Evolutionary conservation across 2,113 vertebrate species (phyloP).

Genomic region (Perca schrenkii): DNA sequence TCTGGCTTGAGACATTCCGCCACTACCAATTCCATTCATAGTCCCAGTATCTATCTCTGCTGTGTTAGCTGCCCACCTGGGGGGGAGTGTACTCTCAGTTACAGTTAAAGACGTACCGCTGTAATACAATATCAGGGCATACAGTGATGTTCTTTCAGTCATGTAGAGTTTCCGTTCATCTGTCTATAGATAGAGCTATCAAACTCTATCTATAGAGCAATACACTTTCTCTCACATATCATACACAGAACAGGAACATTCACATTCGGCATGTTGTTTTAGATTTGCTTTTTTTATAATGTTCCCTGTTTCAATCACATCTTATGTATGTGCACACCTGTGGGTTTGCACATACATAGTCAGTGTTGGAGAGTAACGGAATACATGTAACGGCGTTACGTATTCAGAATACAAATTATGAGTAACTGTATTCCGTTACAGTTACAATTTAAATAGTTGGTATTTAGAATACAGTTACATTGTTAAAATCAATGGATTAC

Average conservation of each 20-base stretch:
- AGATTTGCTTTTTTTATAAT: background rate
- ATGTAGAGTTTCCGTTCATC: background rate
- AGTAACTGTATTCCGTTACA: too few species aligned
- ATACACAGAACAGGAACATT: background rate
- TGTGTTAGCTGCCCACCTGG: background rate
- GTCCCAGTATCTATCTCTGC: background rate
- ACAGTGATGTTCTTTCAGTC: background rate
- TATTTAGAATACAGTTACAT: too few species aligned
- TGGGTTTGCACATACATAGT: background rate
- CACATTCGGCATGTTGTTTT: background rate
- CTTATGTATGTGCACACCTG: background rate
- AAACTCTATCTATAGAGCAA: background rate
- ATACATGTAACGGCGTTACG: too few species aligned
- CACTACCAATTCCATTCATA: background rate
- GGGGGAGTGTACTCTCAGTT: background rate
- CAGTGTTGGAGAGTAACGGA: too few species aligned
- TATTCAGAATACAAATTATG: too few species aligned
- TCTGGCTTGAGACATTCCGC: background rate
- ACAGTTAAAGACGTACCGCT: background rate
- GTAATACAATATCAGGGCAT: background rate
- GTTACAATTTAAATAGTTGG: too few species aligned
- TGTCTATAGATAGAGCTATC: constrained; percentile 6
- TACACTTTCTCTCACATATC: background rate
- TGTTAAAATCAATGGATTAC: too few species aligned
- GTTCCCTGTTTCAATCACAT: background rate